Evolutionary conservation across 2,797 vertebrate genomes (phyloP).

Genomic region (Xenentodon cancila): DNA sequence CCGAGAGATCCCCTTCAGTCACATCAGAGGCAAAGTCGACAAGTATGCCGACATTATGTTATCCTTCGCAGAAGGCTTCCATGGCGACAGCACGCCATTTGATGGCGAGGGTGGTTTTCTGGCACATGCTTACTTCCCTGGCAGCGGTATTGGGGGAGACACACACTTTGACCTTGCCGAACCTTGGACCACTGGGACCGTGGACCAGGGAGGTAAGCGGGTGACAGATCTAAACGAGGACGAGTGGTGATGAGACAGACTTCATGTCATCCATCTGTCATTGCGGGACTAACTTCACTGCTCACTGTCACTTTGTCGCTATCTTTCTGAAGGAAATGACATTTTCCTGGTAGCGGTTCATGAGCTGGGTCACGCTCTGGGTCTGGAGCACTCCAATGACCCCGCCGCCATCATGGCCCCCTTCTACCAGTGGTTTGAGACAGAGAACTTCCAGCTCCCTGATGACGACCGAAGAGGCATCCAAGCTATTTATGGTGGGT

Average conservation of each 20-base stretch:
- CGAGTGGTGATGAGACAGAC: not conserved
- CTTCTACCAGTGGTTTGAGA: slow-evolving; percentile 96
- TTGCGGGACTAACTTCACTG: too few relatives aligned
- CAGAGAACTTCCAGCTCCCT: slow-evolving; percentile 89
- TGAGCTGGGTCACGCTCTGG: slow-evolving; percentile 91
- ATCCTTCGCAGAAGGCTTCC: slow-evolving; percentile 91
- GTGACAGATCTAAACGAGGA: not conserved
- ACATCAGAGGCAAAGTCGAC: slow-evolving; percentile 83
- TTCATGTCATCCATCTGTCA: not conserved
- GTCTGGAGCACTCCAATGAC: slow-evolving; percentile 90
- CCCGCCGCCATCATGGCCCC: slow-evolving; percentile 94
- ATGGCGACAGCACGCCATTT: slow-evolving; percentile 93
- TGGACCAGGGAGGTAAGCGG: slow-evolving; percentile 86
- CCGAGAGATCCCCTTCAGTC: slow-evolving; percentile 88
- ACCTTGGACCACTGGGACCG: slow-evolving; percentile 89
- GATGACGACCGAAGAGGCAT: slow-evolving; percentile 91
- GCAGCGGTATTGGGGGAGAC: slow-evolving; percentile 91
- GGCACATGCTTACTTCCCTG: slow-evolving; percentile 94
- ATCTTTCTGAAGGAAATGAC: slow-evolving; percentile 85
- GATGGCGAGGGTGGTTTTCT: slow-evolving; percentile 93
- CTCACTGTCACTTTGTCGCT: not conserved
- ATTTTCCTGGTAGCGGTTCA: slow-evolving; percentile 93
- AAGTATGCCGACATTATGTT: slow-evolving; percentile 95
- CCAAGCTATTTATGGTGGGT: slow-evolving; percentile 89
- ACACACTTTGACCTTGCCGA: slow-evolving; percentile 93